Conservation (phyloP, 1,140 invertebrate genomes). For the Drosophila subpulchrella region DNA sequence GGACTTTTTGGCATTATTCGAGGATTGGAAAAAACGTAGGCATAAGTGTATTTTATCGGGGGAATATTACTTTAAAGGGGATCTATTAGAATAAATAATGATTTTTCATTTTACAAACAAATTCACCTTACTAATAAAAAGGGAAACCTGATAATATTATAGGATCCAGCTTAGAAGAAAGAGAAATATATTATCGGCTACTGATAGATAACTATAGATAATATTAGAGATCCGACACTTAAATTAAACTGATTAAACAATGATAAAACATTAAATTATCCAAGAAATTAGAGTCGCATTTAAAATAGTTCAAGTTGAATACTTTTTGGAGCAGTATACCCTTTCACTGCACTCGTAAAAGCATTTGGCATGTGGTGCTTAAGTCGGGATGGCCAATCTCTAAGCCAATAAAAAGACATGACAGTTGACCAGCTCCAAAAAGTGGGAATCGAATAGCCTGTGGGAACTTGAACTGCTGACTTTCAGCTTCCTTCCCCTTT, state of each 20-base stretch:
- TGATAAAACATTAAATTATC: not conserved
- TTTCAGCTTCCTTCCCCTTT: constrained; percentile 1
- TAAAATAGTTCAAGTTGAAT: not conserved
- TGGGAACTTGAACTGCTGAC: constrained; percentile 30
- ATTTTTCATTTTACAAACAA: too few relatives aligned
- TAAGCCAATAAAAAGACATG: constrained; percentile 13
- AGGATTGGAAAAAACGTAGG: too few relatives aligned
- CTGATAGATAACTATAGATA: too few relatives aligned
- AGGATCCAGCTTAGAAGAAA: too few relatives aligned
- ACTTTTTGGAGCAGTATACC: not conserved
- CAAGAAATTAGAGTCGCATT: not conserved
- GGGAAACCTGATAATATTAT: too few relatives aligned
- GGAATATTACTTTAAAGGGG: too few relatives aligned
- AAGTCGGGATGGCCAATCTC: not conserved
- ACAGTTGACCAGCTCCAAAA: constrained; percentile 21
- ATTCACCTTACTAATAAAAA: too few relatives aligned
- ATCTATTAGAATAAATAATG: too few relatives aligned
- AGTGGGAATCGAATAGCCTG: constrained; percentile 20
- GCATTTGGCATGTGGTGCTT: not conserved
- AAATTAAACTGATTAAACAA: not conserved
- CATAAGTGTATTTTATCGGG: too few relatives aligned
- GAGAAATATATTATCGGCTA: too few relatives aligned
- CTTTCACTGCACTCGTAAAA: not conserved
- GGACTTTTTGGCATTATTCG: too few relatives aligned
- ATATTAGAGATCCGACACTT: not conserved